A percentile compares a stretch with the other conserved stretches of the same genome.
Evolutionary conservation across 2,888 invertebrate genomes (phyloP).

Genomic region (Plagiodera versicolora): DNA sequence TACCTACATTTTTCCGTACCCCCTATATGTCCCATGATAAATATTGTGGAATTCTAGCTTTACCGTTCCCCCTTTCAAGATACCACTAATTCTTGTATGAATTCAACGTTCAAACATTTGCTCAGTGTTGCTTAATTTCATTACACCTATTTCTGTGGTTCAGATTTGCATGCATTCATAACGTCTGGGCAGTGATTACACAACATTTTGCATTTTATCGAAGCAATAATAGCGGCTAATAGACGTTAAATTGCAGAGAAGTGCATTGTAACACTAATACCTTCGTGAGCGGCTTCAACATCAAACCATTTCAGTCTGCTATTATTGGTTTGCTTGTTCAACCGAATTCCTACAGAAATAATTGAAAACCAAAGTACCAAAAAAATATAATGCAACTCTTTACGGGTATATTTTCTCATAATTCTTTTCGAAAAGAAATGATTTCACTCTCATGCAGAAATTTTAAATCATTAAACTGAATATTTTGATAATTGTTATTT

Average conservation of each 20-base stretch:
- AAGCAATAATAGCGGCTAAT: slow-evolving; percentile 22
- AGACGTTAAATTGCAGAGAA: slow-evolving; percentile 24
- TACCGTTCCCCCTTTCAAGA: not conserved
- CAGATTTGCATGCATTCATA: slow-evolving; percentile 2
- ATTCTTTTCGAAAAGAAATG: no score
- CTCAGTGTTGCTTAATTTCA: not conserved
- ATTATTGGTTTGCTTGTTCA: not conserved
- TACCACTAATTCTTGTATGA: not conserved
- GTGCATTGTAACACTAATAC: slow-evolving; percentile 20
- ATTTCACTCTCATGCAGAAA: no score
- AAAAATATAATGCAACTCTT: no score
- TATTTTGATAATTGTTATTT: no score
- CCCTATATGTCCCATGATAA: no score
- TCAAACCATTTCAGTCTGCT: not conserved
- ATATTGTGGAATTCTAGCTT: no score
- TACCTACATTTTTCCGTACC: no score
- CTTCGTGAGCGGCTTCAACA: slow-evolving; percentile 22
- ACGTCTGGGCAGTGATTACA: slow-evolving; percentile 8
- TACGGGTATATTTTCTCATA: no score
- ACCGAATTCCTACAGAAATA: no score
- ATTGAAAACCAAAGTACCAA: no score
- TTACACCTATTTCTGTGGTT: not conserved
- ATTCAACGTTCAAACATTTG: not conserved
- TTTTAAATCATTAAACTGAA: no score
- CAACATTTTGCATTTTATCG: slow-evolving; percentile 27